A percentile compares a stretch with the other conserved stretches of the same genome.
These are phyloP conservation scores for Melangyna quadrimaculata DNA, from an alignment of 2,888 invertebrate genomes.

Conservation along the genomic window DNA sequence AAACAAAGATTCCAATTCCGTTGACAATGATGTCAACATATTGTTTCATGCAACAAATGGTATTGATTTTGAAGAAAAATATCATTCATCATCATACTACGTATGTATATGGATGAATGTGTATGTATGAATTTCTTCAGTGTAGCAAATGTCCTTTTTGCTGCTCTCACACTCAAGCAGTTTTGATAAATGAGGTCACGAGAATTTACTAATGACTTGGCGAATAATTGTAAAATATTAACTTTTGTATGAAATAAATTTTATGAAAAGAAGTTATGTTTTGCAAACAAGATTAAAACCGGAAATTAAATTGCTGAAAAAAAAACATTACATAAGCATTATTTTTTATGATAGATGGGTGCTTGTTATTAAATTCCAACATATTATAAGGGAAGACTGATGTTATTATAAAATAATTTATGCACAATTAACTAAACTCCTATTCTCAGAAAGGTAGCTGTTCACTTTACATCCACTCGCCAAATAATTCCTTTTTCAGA, in stretches of 20 bases:
- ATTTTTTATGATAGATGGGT: background rate
- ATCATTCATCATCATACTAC: background rate
- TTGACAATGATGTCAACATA: constrained; percentile 18
- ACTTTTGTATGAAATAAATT: too few species aligned
- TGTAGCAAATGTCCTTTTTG: background rate
- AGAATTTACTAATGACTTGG: background rate
- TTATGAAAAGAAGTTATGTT: background rate
- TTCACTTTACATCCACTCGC: background rate
- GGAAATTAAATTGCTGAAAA: background rate
- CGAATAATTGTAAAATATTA: background rate
- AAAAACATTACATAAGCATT: background rate
- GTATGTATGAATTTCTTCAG: background rate
- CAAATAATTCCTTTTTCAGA: background rate
- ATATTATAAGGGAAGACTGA: background rate
- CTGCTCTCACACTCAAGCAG: background rate
- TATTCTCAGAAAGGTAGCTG: background rate
- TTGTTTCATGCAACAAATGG: constrained; percentile 12
- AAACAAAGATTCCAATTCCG: constrained; percentile 2
- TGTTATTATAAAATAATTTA: background rate
- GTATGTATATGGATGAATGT: background rate
- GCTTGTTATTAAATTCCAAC: background rate
- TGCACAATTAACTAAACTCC: background rate
- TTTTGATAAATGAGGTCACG: background rate
- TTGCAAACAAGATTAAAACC: background rate
- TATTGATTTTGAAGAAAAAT: background rate